Evolutionary conservation across 2,113 vertebrate species (phyloP), one percentile per base, ranked within the genome.

Genomic region (Hippoglossus stenolepis): DNA sequence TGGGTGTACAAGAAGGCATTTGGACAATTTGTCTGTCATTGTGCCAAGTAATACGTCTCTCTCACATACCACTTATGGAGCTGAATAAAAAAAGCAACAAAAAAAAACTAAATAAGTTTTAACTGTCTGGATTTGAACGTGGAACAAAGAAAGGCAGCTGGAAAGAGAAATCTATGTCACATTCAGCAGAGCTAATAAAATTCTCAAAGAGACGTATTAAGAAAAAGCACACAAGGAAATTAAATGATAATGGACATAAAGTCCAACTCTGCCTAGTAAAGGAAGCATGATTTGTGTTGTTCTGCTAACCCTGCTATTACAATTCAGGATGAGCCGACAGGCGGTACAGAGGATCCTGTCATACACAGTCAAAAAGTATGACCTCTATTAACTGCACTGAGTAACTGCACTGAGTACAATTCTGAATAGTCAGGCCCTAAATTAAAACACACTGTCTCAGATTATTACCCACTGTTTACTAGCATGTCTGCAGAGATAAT

Each of bases 221-320:
- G 38, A 79, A 65, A 85, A 86, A 72, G 70, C 63, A 70, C 75
- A 77, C 1, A 62, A 60, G 76, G 60, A 87, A 75, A 75, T 80
- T 56, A 58, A 85, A 85, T 77, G 64, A 85, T 85, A 80, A 85
- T 73, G 53, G 64, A 83, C 65, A 38, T 71, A 62, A 76, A 82
- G 57, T 70, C 40, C 24, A 75, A 65, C 17, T 69, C 54, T 72
- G 43, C 63, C 65, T 23, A 17, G n/a, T 28, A 38, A 70, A 67
- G 23, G 38, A 68, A 57, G 73, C 65, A 61, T 78, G 73, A 80
- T 83, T 79, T 67, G 40, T 10, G 2, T 70, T 4, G 3, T 45
- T 83, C 66, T 75, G 66, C 66, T 65, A 12, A 67, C 21, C 31
- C 60, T 47, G 28, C 60, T 79, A 20, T 70, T 64, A n/a, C 20